These are phyloP conservation scores for Anolis sagrei DNA, from an alignment of 2,113 vertebrate genomes.

Conservation along the genomic window DNA sequence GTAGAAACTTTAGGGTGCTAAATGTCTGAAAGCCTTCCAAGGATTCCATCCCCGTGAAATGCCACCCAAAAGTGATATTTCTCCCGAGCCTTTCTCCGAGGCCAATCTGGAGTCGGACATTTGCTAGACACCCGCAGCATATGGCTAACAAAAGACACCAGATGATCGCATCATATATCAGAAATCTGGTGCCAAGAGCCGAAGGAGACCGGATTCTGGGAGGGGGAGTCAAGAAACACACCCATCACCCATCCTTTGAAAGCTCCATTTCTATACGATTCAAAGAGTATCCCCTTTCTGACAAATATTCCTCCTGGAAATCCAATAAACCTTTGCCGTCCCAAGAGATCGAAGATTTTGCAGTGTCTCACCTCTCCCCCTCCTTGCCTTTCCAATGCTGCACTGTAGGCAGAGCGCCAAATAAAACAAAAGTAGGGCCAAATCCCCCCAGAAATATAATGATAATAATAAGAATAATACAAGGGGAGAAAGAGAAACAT, in stretches of 20 bases:
- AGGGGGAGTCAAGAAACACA: background rate
- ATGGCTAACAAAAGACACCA: background rate
- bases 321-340: conserved; percentile 32
- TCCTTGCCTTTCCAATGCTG: background rate
- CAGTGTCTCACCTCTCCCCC: background rate
- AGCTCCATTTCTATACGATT: background rate
- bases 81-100: conserved; percentile 10
- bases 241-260: background rate
- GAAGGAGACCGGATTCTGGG: background rate
- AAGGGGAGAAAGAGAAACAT: conserved; percentile 48
- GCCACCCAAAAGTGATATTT: background rate
- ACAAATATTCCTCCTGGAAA: conserved; percentile 4
- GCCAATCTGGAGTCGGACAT: background rate
- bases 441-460: conserved; percentile 10
- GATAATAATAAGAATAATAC: conserved; percentile 18
- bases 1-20: background rate
- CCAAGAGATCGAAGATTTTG: conserved; percentile 18
- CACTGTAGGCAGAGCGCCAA: background rate
- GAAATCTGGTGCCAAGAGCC: background rate
- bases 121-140: conserved; percentile 15
- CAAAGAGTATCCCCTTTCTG: background rate
- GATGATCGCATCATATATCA: background rate
- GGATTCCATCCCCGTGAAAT: background rate
- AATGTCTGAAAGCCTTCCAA: background rate
- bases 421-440: background rate